These are phyloP conservation scores for Dreissena rostriformis DNA, from an alignment of 1,140 invertebrate genomes.

Conservation along the genomic window DNA sequence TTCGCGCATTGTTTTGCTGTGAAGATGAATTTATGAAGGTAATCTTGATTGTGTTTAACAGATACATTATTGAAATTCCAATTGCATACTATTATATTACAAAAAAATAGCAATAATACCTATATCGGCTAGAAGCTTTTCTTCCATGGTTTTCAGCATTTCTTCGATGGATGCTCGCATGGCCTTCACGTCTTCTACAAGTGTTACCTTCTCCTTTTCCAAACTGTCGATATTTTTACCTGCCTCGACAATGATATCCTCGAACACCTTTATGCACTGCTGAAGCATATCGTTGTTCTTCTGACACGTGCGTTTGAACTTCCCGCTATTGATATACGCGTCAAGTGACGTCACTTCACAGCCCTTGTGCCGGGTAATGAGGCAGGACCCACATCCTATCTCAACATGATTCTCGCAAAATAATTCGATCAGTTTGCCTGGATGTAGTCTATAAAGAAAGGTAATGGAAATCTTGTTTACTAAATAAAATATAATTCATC, in stretches of 20 bases:
- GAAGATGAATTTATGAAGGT: too few relatives aligned
- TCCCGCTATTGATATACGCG: slow-evolving; percentile 35
- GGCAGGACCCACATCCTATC: slow-evolving; percentile 28
- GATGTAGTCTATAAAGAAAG: slow-evolving; percentile 17
- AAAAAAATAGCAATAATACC: too few relatives aligned
- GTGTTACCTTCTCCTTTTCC: slow-evolving; percentile 14
- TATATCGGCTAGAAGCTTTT: too few relatives aligned
- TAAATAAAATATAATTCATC: too few relatives aligned
- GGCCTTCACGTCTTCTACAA: slow-evolving; percentile 20
- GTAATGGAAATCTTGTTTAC: too few relatives aligned
- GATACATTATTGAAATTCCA: too few relatives aligned
- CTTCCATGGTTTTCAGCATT: slow-evolving; percentile 27
- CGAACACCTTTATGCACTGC: slow-evolving; percentile 40
- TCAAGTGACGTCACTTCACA: slow-evolving; percentile 28
- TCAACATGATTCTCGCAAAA: slow-evolving; percentile 41
- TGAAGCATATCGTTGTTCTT: slow-evolving; percentile 45
- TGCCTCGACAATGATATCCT: slow-evolving; percentile 32
- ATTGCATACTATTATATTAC: too few relatives aligned
- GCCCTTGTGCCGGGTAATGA: slow-evolving; percentile 34
- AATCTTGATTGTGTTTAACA: too few relatives aligned
- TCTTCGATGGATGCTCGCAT: slow-evolving; percentile 1
- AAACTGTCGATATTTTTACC: slow-evolving; percentile 23
- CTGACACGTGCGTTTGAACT: slow-evolving; percentile 42
- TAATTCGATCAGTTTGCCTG: slow-evolving; percentile 30
- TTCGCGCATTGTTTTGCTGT: too few relatives aligned